These are phyloP conservation scores for Aurelia aurita DNA, from an alignment of 30 jellyfish, hydroid and myxozoan genomes.

Conservation along the genomic window DNA sequence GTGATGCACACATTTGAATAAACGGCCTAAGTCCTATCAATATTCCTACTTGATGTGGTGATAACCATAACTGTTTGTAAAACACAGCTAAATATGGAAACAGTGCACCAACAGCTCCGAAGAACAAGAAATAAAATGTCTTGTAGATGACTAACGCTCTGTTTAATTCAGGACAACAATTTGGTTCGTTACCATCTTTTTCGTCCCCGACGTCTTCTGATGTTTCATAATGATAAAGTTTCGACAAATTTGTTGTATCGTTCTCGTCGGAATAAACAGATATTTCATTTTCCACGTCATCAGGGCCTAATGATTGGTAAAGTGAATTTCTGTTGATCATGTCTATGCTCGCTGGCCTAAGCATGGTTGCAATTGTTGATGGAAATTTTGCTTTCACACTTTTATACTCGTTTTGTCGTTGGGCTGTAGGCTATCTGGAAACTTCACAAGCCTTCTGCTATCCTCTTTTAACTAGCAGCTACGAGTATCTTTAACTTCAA, in stretches of 20 bases:
- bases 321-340: background rate
- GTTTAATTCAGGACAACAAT: conserved; percentile 73
- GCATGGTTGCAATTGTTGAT: conserved; percentile 1
- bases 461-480: too few relatives aligned
- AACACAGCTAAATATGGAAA: conserved; percentile 97
- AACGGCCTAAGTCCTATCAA: conserved; percentile 97
- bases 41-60: conserved; percentile 98
- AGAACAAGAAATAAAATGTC: conserved; percentile 83
- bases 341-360: conserved; percentile 4
- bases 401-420: background rate
- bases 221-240: conserved; percentile 57
- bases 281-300: conserved; percentile 15
- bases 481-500: too few relatives aligned
- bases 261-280: conserved; percentile 43
- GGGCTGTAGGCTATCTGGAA: background rate
- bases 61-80: conserved; percentile 90
- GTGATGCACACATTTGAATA: conserved; percentile 97
- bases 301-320: background rate
- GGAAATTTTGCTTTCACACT: background rate
- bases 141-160: conserved; percentile 74
- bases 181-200: background rate
- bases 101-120: conserved; percentile 97
- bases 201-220: conserved; percentile 55
- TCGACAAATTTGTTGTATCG: conserved; percentile 38
- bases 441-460: too few relatives aligned